Evolutionary conservation across 2,888 invertebrate genomes (phyloP), one percentile per base, ranked within the genome.

Genomic region (Heliothis peltigera): DNA sequence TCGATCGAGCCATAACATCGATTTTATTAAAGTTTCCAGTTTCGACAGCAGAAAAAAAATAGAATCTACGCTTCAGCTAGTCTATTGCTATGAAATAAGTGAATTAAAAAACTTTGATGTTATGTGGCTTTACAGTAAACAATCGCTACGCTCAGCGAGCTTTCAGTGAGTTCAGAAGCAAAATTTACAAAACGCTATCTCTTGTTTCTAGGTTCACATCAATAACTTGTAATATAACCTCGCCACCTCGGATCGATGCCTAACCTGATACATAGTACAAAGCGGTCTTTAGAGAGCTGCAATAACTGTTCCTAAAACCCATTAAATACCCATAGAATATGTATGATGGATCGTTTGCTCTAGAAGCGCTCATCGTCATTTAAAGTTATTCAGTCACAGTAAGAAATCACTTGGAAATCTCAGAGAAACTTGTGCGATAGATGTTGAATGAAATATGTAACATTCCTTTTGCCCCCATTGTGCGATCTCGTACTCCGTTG

Each of bases 391-490:
- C 78, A 75, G 46, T 58, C 56, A 54, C 63, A 70, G 52, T 55
- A 67, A 79, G 54, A 77, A 75, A 73, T 67, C 64, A 49, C 57
- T 78, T 75, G 44, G 68, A 78, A 64, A 75, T 64, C 70, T 57
- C 4, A 61, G 70, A 73, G 69, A 76, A 70, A 73, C 70, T 78
- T 59, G 35, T 61, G 49, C 66, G 62, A 51, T 75, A 70, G 53
- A 70, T 72, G 65, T 59, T 68, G 64, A 76, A 73, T 70, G 62
- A 65, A 70, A 75, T 76, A 63, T 72, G 65, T 70, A 66, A 68
- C 80, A 77, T 77, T 80, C 72, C 70, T 76, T 70, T 64, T 58
- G 51, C n/a, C 57, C 63, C 72, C 64, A 72, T 79, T 77, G 75
- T 78, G 54, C 52, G 56, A 22, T 79, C 49, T 64, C 75, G 42